Evolutionary conservation across 2,113 vertebrate genomes (phyloP), one percentile per base, ranked within the genome.

Genomic region (Riparia riparia): DNA sequence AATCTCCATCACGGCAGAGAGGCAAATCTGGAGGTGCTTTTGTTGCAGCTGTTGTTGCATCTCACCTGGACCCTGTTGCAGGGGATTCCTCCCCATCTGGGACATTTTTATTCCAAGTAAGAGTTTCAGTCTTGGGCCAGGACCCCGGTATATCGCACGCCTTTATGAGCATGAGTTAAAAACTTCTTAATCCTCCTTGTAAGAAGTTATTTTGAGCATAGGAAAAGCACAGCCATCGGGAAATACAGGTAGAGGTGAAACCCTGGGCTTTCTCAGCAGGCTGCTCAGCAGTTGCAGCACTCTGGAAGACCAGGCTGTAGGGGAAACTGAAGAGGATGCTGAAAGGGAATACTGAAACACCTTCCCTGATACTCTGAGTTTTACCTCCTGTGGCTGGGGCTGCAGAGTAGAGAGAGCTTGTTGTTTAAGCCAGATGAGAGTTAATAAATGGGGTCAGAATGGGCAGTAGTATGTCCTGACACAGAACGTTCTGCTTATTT

Each of bases 131-230:
- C 47, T 53, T 53, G 50, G 24, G n/a, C 9, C 21, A 83, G 34
- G 11, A 65, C 5, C 16, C 19, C 25, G 24, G 0, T 3, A 3
- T 11, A 24, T n/a, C 53, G 7, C 19, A 5, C 2, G 16, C 11
- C 12, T 39, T 12, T 54, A 34, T 34, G 51, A 68, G n/a, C 25
- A 32, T 0, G 1, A 31, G 45, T 18, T 18, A 64, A 88, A 82
- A 64, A 2, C 3, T 29, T 32, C 10, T 37, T 21, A 12, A 14
- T 61, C 5, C 10, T 69, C 42, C n/a, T 24, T 50, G 19, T 19
- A 31, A 50, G 39, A 34, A 77, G 25, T 44, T 3, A 2, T 7
- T 12, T 22, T 14, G 44, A n/a, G 3, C 3, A 4, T 0, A 14
- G 17, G 19, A 57, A n/a, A n/a, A 86, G 14, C 20, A 56, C 71